Evolutionary conservation across 2,113 vertebrate species (phyloP).

Genomic region (Tragelaphus imberbis): DNA sequence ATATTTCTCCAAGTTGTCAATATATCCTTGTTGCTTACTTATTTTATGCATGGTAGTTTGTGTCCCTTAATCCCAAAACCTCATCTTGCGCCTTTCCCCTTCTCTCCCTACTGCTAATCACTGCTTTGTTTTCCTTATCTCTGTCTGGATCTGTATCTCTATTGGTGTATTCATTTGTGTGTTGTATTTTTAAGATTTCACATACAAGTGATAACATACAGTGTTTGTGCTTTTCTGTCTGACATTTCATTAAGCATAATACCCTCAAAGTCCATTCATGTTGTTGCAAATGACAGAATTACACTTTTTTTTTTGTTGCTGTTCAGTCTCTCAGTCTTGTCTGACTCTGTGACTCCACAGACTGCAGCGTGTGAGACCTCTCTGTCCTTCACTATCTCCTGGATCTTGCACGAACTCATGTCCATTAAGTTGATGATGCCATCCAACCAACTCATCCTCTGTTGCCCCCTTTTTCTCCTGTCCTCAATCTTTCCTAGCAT

Average conservation of each 20-base stretch:
- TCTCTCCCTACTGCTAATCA: not conserved
- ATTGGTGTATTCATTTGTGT: not conserved
- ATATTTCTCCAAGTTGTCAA: not conserved
- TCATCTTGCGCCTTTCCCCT: not conserved
- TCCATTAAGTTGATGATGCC: not conserved
- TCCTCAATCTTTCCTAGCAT: not conserved
- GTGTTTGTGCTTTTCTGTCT: not conserved
- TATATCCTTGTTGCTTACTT: not conserved
- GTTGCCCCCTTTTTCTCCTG: not conserved
- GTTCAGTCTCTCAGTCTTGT: not conserved
- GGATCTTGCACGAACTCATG: not conserved
- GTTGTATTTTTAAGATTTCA: not conserved
- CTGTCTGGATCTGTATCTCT: not conserved
- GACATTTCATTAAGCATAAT: not conserved
- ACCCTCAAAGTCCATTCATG: not conserved
- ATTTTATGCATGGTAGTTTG: not conserved
- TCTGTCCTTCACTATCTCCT: not conserved
- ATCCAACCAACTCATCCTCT: not conserved
- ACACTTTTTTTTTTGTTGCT: not conserved
- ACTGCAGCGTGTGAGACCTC: not conserved
- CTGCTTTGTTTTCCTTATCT: not conserved
- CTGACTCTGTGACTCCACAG: rapidly evolving
- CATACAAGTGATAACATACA: not conserved
- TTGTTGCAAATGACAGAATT: not conserved
- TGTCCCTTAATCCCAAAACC: not conserved